Percentiles rank a stretch among this genome's conserved stretches.
Evolutionary conservation across 2,113 vertebrate species (phyloP).

Genomic region (Nibea albiflora): DNA sequence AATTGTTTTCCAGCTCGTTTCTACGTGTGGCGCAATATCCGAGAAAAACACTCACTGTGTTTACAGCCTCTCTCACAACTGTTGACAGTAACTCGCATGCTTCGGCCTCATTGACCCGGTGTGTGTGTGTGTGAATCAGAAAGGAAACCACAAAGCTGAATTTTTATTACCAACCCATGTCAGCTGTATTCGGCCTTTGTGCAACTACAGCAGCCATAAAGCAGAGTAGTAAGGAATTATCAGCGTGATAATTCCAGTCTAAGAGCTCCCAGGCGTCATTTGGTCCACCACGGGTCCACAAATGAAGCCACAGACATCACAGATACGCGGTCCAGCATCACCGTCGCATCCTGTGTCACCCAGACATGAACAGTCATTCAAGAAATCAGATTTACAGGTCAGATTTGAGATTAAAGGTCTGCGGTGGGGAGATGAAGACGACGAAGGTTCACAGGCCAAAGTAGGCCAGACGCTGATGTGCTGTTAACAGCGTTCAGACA

Average conservation of each 20-base stretch:
- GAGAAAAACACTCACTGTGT: background rate
- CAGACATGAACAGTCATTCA: conserved; percentile 26
- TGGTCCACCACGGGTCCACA: no score
- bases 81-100: no score
- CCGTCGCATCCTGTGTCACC: background rate
- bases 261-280: no score
- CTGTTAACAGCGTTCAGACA: background rate
- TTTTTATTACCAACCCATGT: conserved; percentile 11
- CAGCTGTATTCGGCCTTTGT: conserved; percentile 16
- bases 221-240: no score
- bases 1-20: no score
- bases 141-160: conserved; percentile 30
- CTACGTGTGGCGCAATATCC: background rate
- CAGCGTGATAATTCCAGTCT: no score
- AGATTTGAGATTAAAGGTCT: background rate
- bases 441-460: background rate
- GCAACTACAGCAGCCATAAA: no score
- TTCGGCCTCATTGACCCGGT: conserved; percentile 3
- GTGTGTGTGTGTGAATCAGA: conserved; percentile 34
- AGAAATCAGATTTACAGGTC: background rate
- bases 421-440: background rate
- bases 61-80: conserved; percentile 16
- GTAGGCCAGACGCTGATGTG: conserved; percentile 9
- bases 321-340: no score
- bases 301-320: no score